Evolutionary conservation across 2,888 invertebrate species (phyloP).

Genomic region (Tortrix viridana): DNA sequence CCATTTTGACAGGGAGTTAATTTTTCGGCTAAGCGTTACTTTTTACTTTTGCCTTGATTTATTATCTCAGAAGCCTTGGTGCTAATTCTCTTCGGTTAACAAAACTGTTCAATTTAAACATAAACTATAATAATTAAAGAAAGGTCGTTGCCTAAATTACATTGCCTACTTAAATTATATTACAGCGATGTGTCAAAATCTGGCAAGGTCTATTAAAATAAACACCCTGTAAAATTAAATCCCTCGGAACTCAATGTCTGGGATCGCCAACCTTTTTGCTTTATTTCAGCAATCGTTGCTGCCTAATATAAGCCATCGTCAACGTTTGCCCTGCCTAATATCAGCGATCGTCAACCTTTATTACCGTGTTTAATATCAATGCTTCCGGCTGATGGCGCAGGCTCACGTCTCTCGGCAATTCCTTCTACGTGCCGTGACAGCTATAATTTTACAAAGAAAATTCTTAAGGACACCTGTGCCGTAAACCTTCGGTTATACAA

Average conservation of each 20-base stretch:
- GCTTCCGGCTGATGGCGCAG: constrained; percentile 5
- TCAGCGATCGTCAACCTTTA: constrained; percentile 29
- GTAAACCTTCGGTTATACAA: constrained; percentile 1
- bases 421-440: constrained; percentile 15
- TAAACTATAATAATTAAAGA: too few relatives aligned
- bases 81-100: too few relatives aligned
- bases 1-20: too few relatives aligned
- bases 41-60: too few relatives aligned
- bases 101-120: too few relatives aligned
- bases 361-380: constrained; percentile 30
- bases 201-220: neutral
- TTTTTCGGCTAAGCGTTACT: too few relatives aligned
- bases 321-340: constrained; percentile 13
- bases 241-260: neutral
- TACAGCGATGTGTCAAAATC: neutral
- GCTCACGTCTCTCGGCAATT: constrained; percentile 5
- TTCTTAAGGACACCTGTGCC: constrained; percentile 34
- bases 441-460: constrained; percentile 36
- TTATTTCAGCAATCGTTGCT: constrained; percentile 30
- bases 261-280: constrained; percentile 11
- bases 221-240: constrained; percentile 7
- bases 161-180: neutral
- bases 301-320: constrained; percentile 18
- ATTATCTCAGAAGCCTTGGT: too few relatives aligned
- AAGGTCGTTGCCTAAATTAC: neutral